These are phyloP conservation scores for Calonectris borealis DNA, from an alignment of 2,113 vertebrate species.

Conservation along the genomic window DNA sequence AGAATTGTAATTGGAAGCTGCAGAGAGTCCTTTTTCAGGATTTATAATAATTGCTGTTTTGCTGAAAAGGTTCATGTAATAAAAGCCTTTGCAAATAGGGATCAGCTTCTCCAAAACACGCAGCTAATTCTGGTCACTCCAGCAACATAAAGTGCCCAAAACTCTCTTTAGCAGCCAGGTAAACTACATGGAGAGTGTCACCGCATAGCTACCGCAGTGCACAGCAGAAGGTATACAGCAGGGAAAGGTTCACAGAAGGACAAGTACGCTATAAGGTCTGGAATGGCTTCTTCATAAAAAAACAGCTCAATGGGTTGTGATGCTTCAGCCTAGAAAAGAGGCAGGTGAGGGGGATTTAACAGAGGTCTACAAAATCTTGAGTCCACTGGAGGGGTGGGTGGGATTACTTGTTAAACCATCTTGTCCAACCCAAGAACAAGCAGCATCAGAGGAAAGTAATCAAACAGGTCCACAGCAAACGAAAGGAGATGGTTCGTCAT, in stretches of 20 bases:
- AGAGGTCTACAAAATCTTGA: not conserved
- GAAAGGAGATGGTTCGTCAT: rapidly evolving
- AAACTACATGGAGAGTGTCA: not conserved
- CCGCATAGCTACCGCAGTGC: not conserved
- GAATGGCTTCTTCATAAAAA: not conserved
- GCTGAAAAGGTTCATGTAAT: not conserved
- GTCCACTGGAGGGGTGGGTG: not conserved
- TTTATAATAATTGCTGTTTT: not conserved
- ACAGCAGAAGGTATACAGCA: not conserved
- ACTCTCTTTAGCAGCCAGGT: not conserved
- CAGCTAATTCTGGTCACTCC: not conserved
- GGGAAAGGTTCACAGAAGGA: not conserved
- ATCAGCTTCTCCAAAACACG: not conserved
- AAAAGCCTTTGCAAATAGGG: not conserved
- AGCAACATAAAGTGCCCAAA: not conserved
- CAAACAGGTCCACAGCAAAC: not conserved
- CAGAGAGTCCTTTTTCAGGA: constrained; percentile 8
- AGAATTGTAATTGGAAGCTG: constrained; percentile 10
- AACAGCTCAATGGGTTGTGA: not conserved
- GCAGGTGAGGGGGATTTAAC: not conserved
- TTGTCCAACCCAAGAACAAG: not conserved
- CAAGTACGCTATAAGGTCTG: rapidly evolving
- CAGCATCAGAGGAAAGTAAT: not conserved
- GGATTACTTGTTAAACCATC: not conserved
- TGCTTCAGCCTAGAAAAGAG: not conserved